Conservation (phyloP, 2,888 invertebrate species). For the Resseliella maxima region DNA sequence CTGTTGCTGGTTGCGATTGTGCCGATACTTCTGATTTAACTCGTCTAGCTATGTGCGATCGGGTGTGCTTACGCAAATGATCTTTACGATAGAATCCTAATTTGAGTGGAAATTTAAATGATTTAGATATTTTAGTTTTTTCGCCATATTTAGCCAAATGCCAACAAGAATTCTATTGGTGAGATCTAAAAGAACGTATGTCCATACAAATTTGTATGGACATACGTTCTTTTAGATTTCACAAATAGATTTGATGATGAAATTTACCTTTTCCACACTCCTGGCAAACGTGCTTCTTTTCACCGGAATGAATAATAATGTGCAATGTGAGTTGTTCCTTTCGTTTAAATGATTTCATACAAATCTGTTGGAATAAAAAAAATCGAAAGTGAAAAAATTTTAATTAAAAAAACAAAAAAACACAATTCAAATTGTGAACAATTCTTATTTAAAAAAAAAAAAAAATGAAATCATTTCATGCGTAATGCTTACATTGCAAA, state of each 20-base stretch:
- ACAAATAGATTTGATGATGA: not conserved
- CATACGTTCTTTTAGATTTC: not conserved
- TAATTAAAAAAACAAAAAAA: conserved; percentile 44
- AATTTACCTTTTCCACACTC: conserved; percentile 83
- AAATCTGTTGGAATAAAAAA: conserved; percentile 68
- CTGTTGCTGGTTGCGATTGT: conserved; percentile 64
- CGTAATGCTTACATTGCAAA: conserved; percentile 74
- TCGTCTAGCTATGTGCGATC: conserved; percentile 85
- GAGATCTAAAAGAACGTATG: not conserved
- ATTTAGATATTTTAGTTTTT: no score
- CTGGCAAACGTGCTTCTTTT: conserved; percentile 86
- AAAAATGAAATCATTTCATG: not conserved
- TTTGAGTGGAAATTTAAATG: conserved; percentile 33
- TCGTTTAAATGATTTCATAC: conserved; percentile 87
- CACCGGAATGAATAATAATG: conserved; percentile 86
- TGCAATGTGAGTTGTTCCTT: conserved; percentile 90
- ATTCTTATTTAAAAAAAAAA: no score
- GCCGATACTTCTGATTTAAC: conserved; percentile 87
- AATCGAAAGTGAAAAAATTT: not conserved
- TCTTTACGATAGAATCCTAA: conserved; percentile 86
- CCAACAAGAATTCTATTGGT: no score
- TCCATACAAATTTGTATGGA: not conserved
- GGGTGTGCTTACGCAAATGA: conserved; percentile 85
- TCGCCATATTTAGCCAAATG: no score
- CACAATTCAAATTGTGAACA: not conserved